Base-by-base conservation (phyloP, 2,113 vertebrate genomes). In the Spilogale gracilis region DNA sequence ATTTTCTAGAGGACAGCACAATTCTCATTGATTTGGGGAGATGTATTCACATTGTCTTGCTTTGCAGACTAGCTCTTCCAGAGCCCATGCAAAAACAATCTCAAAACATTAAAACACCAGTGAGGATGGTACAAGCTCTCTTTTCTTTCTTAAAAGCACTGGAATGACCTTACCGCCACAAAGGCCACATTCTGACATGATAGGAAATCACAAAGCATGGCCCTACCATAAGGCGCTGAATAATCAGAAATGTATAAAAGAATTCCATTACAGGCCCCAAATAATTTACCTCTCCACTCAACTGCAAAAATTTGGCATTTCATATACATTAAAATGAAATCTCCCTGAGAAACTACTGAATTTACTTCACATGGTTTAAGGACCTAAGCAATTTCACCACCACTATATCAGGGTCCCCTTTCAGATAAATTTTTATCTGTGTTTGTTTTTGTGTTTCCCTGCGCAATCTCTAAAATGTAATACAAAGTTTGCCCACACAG, bases 1-100 rank as follows among this genome's bases (percentile, higher is more conserved):
- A 98, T 96, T 98, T 98, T 97, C 80, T 93, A 97, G 82, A 94
- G 90, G 89, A 43, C 67, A 97, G 89, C 65, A 95, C 61, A 82
- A 63, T 96, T 97, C 90, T 76, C 96, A 74, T 69, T 97, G 84
- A 92, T 96, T 98, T 97, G 92, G 61, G 92, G 95, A 97, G 84
- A 69, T 65, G 56, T 83, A 6, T 48, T 58, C 94, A 95, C 87
- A 82, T 87, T 81, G 81, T 97, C 25, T 91, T 84, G 73, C 97
- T 2, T 54, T 96, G 92, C 45, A 96, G 94, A 95, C 45, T 84
- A 74, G 96, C 81, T 87, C 30, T 69, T 20, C 25, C 6, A 30
- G 9, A 92, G 0, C 50, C 81, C 25, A 96, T 91, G 83, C 74
- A 89, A 61, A 98, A 95, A 95, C 0, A 61, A 30, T 95, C 85